These are phyloP conservation scores for Conchocele bisecta DNA, from an alignment of 2,888 invertebrate genomes.

Conservation along the genomic window DNA sequence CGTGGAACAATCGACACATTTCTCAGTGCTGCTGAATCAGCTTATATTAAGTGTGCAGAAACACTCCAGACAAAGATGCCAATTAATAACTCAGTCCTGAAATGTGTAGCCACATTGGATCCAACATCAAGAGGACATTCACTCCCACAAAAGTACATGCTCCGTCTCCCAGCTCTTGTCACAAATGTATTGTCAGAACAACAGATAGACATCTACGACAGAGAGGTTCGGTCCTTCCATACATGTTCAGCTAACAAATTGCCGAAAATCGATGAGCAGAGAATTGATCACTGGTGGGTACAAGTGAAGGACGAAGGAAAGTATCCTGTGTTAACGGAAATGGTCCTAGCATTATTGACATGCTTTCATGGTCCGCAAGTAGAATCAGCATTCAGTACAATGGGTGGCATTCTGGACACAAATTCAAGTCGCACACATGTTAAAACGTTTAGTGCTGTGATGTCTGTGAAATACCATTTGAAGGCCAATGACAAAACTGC, in stretches of 20 bases:
- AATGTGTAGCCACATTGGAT: conserved; percentile 36
- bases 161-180: conserved; percentile 20
- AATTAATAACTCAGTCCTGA: conserved; percentile 31
- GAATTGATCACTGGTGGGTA: conserved; percentile 38
- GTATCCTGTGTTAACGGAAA: conserved; percentile 32
- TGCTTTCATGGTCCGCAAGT: conserved; percentile 61
- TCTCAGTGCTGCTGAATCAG: neutral
- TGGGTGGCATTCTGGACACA: no score
- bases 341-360: conserved; percentile 37
- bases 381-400: conserved; percentile 55
- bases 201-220: conserved; percentile 3
- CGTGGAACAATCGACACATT: neutral
- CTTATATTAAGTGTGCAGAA: conserved; percentile 4
- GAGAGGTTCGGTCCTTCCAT: conserved; percentile 23
- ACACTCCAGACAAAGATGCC: conserved; percentile 47
- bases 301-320: neutral
- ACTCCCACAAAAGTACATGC: conserved; percentile 5
- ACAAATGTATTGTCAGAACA: conserved; percentile 15
- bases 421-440: no score
- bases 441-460: no score
- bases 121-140: conserved; percentile 30
- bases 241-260: neutral
- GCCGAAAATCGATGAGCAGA: neutral
- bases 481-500: no score
- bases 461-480: no score